Conservation (phyloP, 2,113 vertebrate genomes). For the Embiotoca jacksoni region DNA sequence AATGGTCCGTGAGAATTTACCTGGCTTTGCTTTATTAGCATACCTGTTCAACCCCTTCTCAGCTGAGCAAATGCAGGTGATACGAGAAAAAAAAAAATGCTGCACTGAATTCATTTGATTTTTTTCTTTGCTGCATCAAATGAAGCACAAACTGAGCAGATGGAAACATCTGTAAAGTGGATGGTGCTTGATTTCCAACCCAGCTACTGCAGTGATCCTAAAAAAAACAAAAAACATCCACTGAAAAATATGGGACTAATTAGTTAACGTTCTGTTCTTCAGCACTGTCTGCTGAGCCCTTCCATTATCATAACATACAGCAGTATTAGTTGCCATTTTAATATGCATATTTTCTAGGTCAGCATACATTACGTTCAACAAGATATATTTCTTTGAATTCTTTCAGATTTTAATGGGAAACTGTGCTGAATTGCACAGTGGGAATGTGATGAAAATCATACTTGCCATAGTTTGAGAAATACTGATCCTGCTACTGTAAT, state of each 20-base stretch:
- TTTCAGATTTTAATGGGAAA: constrained; percentile 28
- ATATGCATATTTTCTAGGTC: constrained; percentile 49
- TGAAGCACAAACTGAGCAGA: constrained; percentile 41
- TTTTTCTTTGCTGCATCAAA: constrained; percentile 40
- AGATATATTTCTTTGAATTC: constrained; percentile 17
- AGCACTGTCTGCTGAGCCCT: constrained; percentile 2
- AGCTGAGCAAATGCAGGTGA: constrained; percentile 20
- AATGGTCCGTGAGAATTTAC: not conserved
- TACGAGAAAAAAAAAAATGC: constrained; percentile 13
- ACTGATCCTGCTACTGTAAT: constrained; percentile 33
- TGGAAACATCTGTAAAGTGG: constrained; percentile 41
- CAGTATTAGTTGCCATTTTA: constrained; percentile 13
- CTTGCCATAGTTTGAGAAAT: constrained; percentile 10
- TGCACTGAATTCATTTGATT: constrained; percentile 35
- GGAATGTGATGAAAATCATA: constrained; percentile 34
- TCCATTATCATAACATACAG: constrained; percentile 5
- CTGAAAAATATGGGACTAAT: constrained; percentile 40
- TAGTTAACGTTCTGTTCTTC: constrained; percentile 36
- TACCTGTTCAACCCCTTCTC: constrained; percentile 18
- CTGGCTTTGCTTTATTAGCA: constrained; percentile 7
- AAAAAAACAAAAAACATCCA: not conserved
- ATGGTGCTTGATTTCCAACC: constrained; percentile 32
- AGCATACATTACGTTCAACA: constrained; percentile 22
- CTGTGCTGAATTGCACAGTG: constrained; percentile 20
- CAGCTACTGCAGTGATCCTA: constrained; percentile 32